Conservation (phyloP, 2,113 vertebrate genomes). For the Toxotes jaculatrix region DNA sequence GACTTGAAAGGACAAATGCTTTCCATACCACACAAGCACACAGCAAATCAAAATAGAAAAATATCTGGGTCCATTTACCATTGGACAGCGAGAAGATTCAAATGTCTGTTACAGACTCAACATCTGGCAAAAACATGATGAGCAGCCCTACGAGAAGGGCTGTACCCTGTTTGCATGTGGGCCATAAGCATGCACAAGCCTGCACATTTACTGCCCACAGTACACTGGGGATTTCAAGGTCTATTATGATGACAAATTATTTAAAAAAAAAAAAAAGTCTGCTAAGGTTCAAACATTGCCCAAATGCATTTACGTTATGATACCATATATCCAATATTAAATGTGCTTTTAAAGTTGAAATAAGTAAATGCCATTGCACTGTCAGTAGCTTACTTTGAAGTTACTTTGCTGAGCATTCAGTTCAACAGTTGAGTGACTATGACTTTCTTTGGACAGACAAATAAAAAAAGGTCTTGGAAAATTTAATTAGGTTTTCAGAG, state of each 20-base stretch:
- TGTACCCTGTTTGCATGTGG: slow-evolving; percentile 4
- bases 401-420: slow-evolving; percentile 50
- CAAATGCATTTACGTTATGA: not conserved
- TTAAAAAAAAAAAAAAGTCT: not conserved
- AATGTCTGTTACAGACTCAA: slow-evolving; percentile 47
- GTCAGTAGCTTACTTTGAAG: slow-evolving; percentile 70
- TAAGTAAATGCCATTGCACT: slow-evolving; percentile 35
- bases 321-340: slow-evolving; percentile 34
- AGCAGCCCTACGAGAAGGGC: slow-evolving; percentile 34
- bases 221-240: not conserved
- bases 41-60: slow-evolving; percentile 53
- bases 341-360: slow-evolving; percentile 41
- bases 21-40: slow-evolving; percentile 69
- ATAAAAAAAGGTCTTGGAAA: slow-evolving; percentile 72
- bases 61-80: slow-evolving; percentile 46
- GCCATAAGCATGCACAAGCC: not conserved
- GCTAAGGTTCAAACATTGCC: not conserved
- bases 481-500: slow-evolving; percentile 77
- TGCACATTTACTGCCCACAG: not conserved
- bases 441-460: slow-evolving; percentile 61
- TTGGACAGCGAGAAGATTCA: slow-evolving; percentile 48
- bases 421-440: slow-evolving; percentile 67
- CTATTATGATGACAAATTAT: not conserved
- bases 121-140: slow-evolving; percentile 62
- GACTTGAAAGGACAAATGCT: slow-evolving; percentile 63